These are phyloP conservation scores for Passer montanus DNA, from an alignment of 2,113 vertebrate genomes.

Conservation along the genomic window DNA sequence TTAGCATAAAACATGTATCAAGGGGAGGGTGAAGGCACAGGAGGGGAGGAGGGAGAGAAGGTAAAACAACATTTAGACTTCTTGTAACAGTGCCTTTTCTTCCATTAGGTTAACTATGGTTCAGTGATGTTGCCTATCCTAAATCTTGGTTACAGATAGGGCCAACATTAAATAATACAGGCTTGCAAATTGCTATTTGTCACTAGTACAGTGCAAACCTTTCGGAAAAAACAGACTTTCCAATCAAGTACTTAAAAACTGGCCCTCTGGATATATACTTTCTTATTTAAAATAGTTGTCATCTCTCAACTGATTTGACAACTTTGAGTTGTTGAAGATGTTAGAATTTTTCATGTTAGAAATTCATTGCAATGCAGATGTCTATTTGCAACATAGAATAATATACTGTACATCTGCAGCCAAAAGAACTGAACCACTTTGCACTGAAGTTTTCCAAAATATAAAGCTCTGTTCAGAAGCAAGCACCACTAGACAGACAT, in stretches of 20 bases:
- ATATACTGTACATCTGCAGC: constrained; percentile 87
- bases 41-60: not conserved
- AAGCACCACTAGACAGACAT: constrained; percentile 91
- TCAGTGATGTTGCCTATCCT: constrained; percentile 21
- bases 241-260: not conserved
- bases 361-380: constrained; percentile 90
- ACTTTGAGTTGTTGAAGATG: not conserved
- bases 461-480: constrained; percentile 80
- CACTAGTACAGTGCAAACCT: not conserved
- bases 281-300: constrained; percentile 19
- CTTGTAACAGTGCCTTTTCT: constrained; percentile 47
- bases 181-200: constrained; percentile 1
- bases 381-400: constrained; percentile 86
- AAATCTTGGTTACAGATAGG: constrained; percentile 5
- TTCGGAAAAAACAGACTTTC: not conserved
- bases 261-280: constrained; percentile 11
- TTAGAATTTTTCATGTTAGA: constrained; percentile 1
- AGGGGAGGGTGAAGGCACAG: not conserved
- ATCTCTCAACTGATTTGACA: constrained; percentile 3
- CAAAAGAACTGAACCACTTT: constrained; percentile 88
- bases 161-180: not conserved
- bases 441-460: constrained; percentile 80
- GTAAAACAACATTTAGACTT: constrained; percentile 42
- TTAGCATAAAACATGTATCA: constrained; percentile 42
- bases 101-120: constrained; percentile 47